Base-by-base conservation (phyloP, 2,888 invertebrate species). In the Chloroclysta siterata region DNA sequence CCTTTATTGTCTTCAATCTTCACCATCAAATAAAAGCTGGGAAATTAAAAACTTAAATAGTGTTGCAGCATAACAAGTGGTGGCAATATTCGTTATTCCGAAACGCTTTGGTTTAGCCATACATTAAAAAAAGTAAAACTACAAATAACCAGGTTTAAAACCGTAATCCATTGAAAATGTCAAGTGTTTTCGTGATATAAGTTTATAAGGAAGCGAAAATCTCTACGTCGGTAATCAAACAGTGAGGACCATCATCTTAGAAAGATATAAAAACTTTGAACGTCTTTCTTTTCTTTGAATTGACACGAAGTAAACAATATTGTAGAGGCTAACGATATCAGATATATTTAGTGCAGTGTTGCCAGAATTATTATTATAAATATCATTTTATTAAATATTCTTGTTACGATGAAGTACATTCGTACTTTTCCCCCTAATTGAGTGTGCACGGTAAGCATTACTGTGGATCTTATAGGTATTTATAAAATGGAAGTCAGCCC, bases 1-100 rank as follows among this genome's bases (percentile, higher is more conserved):
- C 89, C 88, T 89, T 89, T 93, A 93, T 93, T 93, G 92, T 93
- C 92, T 91, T 92, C 84, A 87, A 88, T 86, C 84, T 89, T 86
- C 84, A 89, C 82, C 82, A 85, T 86, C 82, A 75, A 85, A 89
- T 48, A 85, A 82, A 89, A 89, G 85, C 84, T 81, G 84, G 87
- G 83, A 66, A 74, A 69, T 64, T 56, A 70, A 66, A 66, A 64
- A 67, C 67, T 53, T 66, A 66, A 63, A 73, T 68, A 63, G 74
- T 74, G 74, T 73, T 70, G 68, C 72, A 73, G 74, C 73, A 59
- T 74, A 74, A 74, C 74, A 70, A 90, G 90, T 91, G 90, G 86
- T 87, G 89, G 89, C 87, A 85, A 84, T 80, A 75, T 70, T 75
- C 67, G 74, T 79, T 73, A 79, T 79, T 79, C 83, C 78, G 78